These are phyloP conservation scores for Agrochola litura DNA, from an alignment of 2,888 invertebrate species.

Conservation along the genomic window DNA sequence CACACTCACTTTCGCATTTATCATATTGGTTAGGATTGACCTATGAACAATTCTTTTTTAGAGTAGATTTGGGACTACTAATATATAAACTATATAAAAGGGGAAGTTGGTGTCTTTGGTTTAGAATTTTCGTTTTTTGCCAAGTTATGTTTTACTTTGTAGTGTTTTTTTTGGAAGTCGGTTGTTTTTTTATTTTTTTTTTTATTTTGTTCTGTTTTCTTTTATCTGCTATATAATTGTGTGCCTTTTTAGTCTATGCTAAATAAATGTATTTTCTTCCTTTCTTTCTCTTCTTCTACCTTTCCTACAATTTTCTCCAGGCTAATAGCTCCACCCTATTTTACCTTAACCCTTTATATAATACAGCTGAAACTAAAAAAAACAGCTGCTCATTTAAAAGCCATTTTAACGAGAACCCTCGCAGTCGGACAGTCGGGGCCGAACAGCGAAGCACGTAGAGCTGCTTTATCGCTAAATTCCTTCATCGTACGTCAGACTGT, in stretches of 20 bases:
- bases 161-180: no score
- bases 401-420: conserved; percentile 65
- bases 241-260: no score
- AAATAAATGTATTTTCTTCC: no score
- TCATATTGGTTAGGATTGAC: neutral
- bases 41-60: neutral
- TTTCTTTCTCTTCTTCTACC: neutral
- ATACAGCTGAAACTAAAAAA: conserved; percentile 53
- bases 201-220: no score
- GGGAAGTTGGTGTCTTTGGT: no score
- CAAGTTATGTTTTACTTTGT: no score
- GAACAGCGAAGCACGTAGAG: conserved; percentile 66
- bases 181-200: no score
- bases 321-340: neutral
- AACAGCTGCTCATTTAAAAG: conserved; percentile 65
- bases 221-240: no score
- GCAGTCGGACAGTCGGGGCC: conserved; percentile 53
- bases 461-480: conserved; percentile 73
- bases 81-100: neutral
- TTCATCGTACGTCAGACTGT: conserved; percentile 79
- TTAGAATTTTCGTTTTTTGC: no score
- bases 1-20: no score
- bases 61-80: no score
- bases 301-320: neutral
- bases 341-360: conserved; percentile 37